Percentiles rank a stretch among this genome's conserved stretches.
phyloP scores from a whole-genome alignment of 2,888 invertebrate species.

The Archips xylosteana region DNA sequence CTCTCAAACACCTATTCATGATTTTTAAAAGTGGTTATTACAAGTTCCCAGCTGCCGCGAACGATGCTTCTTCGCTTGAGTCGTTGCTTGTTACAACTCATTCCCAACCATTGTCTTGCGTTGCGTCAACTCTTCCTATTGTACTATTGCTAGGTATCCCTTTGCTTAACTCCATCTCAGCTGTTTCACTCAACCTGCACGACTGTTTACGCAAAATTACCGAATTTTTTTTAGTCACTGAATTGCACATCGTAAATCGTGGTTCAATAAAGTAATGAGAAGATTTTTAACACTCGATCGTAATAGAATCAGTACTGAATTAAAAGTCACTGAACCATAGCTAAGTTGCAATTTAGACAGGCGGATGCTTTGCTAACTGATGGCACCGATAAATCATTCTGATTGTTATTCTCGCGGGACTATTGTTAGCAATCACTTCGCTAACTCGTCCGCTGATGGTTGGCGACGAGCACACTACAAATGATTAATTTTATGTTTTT shows the following conservation, averaged over 20 bases:
- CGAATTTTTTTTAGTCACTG: conserved; percentile 12
- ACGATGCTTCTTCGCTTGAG: conserved; percentile 26
- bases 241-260: conserved; percentile 10
- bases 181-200: conserved; percentile 26
- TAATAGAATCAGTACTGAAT: conserved; percentile 18
- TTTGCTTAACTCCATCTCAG: conserved; percentile 33
- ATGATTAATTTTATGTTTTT: conserved; percentile 39
- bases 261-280: conserved; percentile 14
- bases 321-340: conserved; percentile 50
- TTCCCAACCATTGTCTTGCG: conserved; percentile 47
- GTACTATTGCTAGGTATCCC: conserved; percentile 40
- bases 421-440: conserved; percentile 41
- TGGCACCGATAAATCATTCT: conserved; percentile 45
- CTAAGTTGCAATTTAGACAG: conserved; percentile 48
- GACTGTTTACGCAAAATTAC: conserved; percentile 25
- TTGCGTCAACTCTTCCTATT: conserved; percentile 45
- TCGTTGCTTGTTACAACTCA: conserved; percentile 30
- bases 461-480: conserved; percentile 13
- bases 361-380: conserved; percentile 54
- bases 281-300: neutral
- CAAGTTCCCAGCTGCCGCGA: conserved; percentile 27
- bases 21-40: conserved; percentile 44
- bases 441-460: conserved; percentile 34
- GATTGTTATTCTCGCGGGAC: conserved; percentile 26
- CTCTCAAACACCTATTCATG: conserved; percentile 45